phyloP scores from a whole-genome alignment of 2,888 invertebrate genomes.

The Drosophila prolongata region DNA sequence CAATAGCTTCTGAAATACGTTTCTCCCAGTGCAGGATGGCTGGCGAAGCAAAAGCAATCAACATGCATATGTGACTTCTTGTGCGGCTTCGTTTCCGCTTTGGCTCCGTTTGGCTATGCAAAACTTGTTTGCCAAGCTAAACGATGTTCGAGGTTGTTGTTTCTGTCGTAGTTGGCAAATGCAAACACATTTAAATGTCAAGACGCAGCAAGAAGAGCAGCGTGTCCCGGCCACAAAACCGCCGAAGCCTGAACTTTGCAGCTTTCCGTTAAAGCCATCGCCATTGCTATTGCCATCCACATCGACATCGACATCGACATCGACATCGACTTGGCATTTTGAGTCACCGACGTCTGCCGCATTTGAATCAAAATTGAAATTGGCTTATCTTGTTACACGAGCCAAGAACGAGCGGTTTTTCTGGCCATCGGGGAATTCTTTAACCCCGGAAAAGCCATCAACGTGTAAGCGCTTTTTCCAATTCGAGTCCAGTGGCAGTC shows the following conservation, averaged over 20 bases:
- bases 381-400: conserved; percentile 76
- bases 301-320: conserved; percentile 30
- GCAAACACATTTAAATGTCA: conserved; percentile 70
- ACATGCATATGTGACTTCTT: conserved; percentile 63
- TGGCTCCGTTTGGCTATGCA: conserved; percentile 29
- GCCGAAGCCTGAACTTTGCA: conserved; percentile 32
- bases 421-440: conserved; percentile 14
- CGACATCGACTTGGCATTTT: conserved; percentile 55
- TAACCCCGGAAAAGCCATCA: conserved; percentile 42
- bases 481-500: conserved; percentile 17
- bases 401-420: conserved; percentile 66
- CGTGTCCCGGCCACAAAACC: conserved; percentile 36
- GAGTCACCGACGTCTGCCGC: conserved; percentile 66
- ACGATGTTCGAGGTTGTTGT: conserved; percentile 36
- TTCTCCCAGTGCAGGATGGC: conserved; percentile 1
- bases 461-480: conserved; percentile 52
- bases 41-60: conserved; percentile 58
- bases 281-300: conserved; percentile 5
- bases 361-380: conserved; percentile 77
- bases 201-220: conserved; percentile 30
- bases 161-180: conserved; percentile 40
- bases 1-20: no score
- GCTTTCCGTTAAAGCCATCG: conserved; percentile 18
- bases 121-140: conserved; percentile 43
- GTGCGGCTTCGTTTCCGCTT: conserved; percentile 32